Percentiles rank a stretch among this genome's conserved stretches.
Evolutionary conservation across 1,140 invertebrate species (phyloP).

Genomic region (Lepidurus apus): DNA sequence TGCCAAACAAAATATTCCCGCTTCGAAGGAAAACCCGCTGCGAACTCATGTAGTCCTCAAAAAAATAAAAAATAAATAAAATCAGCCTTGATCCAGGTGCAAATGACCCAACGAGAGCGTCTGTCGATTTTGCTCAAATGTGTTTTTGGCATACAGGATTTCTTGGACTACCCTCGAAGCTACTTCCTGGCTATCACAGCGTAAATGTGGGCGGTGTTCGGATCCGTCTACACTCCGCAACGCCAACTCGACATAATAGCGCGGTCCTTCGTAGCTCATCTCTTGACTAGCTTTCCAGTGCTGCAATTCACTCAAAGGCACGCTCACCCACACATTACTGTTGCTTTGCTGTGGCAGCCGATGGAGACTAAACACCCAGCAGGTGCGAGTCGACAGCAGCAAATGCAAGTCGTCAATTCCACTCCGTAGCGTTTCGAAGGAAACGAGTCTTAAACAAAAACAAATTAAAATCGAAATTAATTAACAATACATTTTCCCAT

Average conservation of each 20-base stretch:
- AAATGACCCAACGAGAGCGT: conserved; percentile 39
- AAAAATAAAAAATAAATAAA: neutral
- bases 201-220: conserved; percentile 61
- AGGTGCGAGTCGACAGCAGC: conserved; percentile 70
- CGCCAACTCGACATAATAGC: conserved; percentile 71
- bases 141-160: conserved; percentile 78
- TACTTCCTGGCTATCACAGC: conserved; percentile 70
- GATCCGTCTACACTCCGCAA: conserved; percentile 47
- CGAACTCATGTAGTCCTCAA: neutral
- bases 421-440: conserved; percentile 69
- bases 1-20: no score
- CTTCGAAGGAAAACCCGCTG: no score
- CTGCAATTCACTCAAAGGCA: conserved; percentile 39
- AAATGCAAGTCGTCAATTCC: conserved; percentile 63
- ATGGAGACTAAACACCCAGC: conserved; percentile 61
- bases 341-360: conserved; percentile 49
- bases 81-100: conserved; percentile 6
- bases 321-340: conserved; percentile 51
- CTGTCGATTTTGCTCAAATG: conserved; percentile 71
- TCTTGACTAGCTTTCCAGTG: conserved; percentile 50
- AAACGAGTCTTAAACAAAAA: conserved; percentile 57
- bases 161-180: conserved; percentile 70
- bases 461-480: conserved; percentile 31
- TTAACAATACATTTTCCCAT: conserved; percentile 27
- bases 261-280: conserved; percentile 40